phyloP scores from a whole-genome alignment of 1,140 invertebrate genomes.

The Eumeta japonica region DNA sequence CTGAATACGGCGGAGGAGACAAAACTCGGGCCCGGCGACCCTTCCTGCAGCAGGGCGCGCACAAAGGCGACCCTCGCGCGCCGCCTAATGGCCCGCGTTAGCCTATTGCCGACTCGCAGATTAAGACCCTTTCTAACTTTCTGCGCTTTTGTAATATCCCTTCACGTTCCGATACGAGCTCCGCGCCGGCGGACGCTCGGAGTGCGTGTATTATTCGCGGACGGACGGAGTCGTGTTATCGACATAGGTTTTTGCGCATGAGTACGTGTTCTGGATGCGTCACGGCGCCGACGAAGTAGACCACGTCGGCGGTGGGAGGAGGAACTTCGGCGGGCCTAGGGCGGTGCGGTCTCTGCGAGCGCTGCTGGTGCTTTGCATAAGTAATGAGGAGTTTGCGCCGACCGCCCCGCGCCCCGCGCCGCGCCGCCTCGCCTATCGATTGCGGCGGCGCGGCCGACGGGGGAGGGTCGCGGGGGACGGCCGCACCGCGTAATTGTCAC shows the following conservation, averaged over 20 bases:
- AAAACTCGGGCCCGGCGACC: slow-evolving; percentile 24
- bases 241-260: slow-evolving; percentile 17
- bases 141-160: no score
- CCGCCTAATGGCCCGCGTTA: slow-evolving; percentile 29
- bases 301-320: slow-evolving; percentile 11
- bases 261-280: slow-evolving; percentile 11
- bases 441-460: slow-evolving; percentile 50
- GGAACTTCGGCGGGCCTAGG: no score
- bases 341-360: slow-evolving; percentile 13
- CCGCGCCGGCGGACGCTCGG: no score
- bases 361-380: slow-evolving; percentile 49
- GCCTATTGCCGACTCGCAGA: slow-evolving; percentile 29
- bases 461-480: slow-evolving; percentile 25
- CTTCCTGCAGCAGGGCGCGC: slow-evolving; percentile 27
- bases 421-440: slow-evolving; percentile 52
- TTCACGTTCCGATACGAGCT: no score
- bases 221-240: slow-evolving; percentile 16
- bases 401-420: slow-evolving; percentile 17
- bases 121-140: slow-evolving; percentile 23
- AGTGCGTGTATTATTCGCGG: slow-evolving; percentile 7
- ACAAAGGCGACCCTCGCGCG: slow-evolving; percentile 32
- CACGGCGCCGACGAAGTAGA: slow-evolving; percentile 3
- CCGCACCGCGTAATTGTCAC: slow-evolving; percentile 56
- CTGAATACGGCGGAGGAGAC: slow-evolving; percentile 17
- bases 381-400: slow-evolving; percentile 42